Evolutionary conservation across 1,140 invertebrate genomes (phyloP).

Genomic region (Drosophila funebris): DNA sequence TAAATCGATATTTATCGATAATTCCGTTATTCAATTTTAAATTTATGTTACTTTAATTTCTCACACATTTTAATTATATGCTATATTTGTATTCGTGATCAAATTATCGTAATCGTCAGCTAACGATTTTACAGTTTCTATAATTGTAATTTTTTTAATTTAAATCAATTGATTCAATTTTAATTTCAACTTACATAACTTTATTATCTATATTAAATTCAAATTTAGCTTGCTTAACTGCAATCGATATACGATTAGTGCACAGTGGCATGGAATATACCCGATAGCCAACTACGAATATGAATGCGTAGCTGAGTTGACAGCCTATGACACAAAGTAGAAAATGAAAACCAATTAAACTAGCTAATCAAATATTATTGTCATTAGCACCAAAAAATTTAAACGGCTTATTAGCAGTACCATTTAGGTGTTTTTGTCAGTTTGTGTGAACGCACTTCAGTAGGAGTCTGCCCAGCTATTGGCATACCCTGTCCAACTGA

Average conservation of each 20-base stretch:
- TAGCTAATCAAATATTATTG: constrained; percentile 78
- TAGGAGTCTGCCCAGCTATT: not conserved
- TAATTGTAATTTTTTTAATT: too few relatives aligned
- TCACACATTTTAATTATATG: too few relatives aligned
- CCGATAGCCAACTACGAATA: not conserved
- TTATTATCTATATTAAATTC: too few relatives aligned
- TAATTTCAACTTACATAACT: not conserved
- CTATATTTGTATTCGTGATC: too few relatives aligned
- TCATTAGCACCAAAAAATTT: constrained; percentile 69
- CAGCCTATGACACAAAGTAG: constrained; percentile 64
- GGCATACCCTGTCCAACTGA: not conserved
- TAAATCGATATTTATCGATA: too few relatives aligned
- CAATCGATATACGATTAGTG: not conserved
- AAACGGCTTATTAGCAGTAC: constrained; percentile 76
- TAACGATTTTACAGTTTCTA: too few relatives aligned
- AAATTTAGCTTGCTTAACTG: not conserved
- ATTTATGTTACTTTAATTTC: too few relatives aligned
- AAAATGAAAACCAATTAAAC: constrained; percentile 74
- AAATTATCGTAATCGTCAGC: too few relatives aligned
- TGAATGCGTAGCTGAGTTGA: constrained; percentile 28
- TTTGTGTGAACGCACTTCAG: constrained; percentile 2
- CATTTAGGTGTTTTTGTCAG: constrained; percentile 67
- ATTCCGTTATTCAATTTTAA: too few relatives aligned
- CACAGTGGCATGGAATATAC: not conserved
- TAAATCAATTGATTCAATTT: too few relatives aligned